Evolutionary conservation across 92 coral and sea anemone genomes (phyloP), one percentile per base, ranked within the genome.

Genomic region (Nematostella vectensis): DNA sequence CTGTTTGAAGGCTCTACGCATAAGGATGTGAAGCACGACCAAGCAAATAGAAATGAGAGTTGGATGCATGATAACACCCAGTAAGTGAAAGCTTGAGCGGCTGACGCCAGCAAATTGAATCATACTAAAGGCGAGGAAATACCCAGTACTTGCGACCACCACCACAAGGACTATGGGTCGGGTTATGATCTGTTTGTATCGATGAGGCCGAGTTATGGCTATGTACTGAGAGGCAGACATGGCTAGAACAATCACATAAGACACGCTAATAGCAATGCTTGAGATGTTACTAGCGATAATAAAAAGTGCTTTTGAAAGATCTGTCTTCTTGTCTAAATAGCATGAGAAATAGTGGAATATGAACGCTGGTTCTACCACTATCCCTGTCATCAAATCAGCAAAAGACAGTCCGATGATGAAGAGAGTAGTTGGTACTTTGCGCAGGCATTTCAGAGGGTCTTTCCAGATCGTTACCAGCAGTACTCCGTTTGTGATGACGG

Each of bases 331-430:
- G 11, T 18, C 56, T 10, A 57, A 51, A 24, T 62, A 71, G 0
- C 61, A 48, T 4, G 59, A 33, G 24, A 80, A n/a, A 38, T 56
- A 80, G 37, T 53, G 57, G 15, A 62, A 3, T 12, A 81, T 88
- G 47, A 85, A 85, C 10, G 61, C 53, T 4, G 95, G 95, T 47
- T 85, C 95, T 8, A 85, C 95, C 0, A 76, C 42, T 27, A 80
- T 29, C 0, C 95, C 95, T 11, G 87, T 78, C 18, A 75, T 27
- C 16, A 85, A 61, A 55, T 85, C 95, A 1, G 88, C 95, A 8
- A 76, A 23, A 11, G 81, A 77, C 20, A 85, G 71, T 11, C 88
- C 88, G 2, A 74, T 60, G n/a, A 85, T 67, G 54, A 85, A 80
- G 50, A 58, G 57, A 2, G 55, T 80, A 2, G 80, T 76, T 31